phyloP scores from a whole-genome alignment of 2,797 vertebrate genomes.

The Epinephelus coioides region DNA sequence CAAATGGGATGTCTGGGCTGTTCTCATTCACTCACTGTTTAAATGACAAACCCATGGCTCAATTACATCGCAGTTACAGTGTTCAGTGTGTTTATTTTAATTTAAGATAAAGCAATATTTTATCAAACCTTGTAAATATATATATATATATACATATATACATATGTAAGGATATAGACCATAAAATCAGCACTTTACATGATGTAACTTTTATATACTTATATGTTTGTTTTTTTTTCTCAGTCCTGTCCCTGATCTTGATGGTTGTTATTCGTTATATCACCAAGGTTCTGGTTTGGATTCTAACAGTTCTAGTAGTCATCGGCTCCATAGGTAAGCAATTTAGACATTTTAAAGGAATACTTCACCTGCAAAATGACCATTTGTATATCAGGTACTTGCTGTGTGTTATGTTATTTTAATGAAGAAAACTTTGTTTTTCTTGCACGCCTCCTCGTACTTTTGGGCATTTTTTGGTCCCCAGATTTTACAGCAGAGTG shows the following conservation, averaged over 20 bases:
- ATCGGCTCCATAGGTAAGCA: constrained; percentile 93
- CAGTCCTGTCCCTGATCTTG: constrained; percentile 96
- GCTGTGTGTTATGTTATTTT: too few relatives aligned
- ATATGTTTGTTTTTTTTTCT: neutral
- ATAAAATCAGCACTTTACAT: neutral
- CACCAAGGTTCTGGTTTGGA: constrained; percentile 94
- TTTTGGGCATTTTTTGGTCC: too few relatives aligned
- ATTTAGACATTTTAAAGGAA: too few relatives aligned
- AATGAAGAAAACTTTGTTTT: too few relatives aligned
- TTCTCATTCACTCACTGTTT: constrained; percentile 5
- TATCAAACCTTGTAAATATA: too few relatives aligned
- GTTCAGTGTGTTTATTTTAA: neutral
- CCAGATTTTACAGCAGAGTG: too few relatives aligned
- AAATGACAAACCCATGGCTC: neutral
- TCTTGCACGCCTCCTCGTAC: too few relatives aligned
- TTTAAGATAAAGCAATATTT: neutral
- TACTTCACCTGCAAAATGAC: too few relatives aligned
- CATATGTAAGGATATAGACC: too few relatives aligned
- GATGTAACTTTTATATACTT: neutral
- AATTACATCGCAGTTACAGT: neutral
- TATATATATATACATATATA: too few relatives aligned
- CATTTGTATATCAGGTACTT: too few relatives aligned
- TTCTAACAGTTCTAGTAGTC: constrained; percentile 93
- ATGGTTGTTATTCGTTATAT: constrained; percentile 99
- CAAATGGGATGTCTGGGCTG: neutral